Percentiles rank a stretch among this genome's conserved stretches.
These are phyloP conservation scores for Chondrosia reniformis DNA, from an alignment of 37 sponge, comb jelly and placozoan genomes.

Conservation along the genomic window DNA sequence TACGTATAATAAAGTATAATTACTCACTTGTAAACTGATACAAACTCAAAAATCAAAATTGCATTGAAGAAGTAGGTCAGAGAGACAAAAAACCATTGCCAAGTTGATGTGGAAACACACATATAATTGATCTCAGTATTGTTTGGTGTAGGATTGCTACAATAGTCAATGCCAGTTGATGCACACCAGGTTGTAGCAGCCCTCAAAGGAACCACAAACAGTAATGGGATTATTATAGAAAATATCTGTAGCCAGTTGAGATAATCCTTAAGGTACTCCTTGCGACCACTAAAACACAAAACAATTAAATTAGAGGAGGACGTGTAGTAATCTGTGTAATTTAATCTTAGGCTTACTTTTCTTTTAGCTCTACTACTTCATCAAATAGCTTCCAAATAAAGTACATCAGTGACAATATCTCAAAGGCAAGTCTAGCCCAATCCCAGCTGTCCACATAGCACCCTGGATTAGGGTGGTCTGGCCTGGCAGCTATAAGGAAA, in stretches of 20 bases:
- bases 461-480: constrained; percentile 1
- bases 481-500: constrained; percentile 1
- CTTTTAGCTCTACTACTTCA: background rate
- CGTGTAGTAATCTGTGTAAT: no score
- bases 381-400: background rate
- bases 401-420: background rate
- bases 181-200: constrained; percentile 17
- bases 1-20: no score
- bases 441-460: constrained; percentile 5
- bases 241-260: constrained; percentile 1
- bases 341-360: no score
- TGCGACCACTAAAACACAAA: background rate
- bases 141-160: background rate
- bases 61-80: constrained; percentile 7
- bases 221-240: background rate
- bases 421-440: background rate
- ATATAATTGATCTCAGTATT: background rate
- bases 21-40: background rate
- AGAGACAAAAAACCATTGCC: constrained; percentile 9
- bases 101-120: background rate
- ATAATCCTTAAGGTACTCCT: constrained; percentile 7
- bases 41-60: background rate
- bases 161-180: constrained; percentile 8
- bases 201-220: background rate
- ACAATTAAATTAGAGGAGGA: no score